phyloP scores from a whole-genome alignment of 2,888 invertebrate species.

The Fragum fragum region DNA sequence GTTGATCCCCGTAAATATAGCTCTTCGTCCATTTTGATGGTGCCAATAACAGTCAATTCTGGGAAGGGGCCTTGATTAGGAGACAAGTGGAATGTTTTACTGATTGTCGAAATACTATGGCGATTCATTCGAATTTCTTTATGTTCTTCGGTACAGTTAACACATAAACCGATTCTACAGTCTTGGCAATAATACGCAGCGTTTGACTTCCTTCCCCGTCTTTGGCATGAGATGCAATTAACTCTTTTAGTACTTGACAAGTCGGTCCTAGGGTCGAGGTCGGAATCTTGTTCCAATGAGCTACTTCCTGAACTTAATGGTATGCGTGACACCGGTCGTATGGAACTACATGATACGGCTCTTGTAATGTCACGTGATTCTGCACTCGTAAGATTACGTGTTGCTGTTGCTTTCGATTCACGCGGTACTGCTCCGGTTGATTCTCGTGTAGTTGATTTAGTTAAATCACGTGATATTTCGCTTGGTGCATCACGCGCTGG shows the following conservation, averaged over 20 bases:
- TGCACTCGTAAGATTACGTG: background rate
- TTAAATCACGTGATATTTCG: background rate
- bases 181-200: slow-evolving; percentile 59
- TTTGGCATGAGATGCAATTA: slow-evolving; percentile 53
- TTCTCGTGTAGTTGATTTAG: background rate
- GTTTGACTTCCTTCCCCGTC: slow-evolving; percentile 37
- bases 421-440: background rate
- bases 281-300: slow-evolving; percentile 16
- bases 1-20: slow-evolving; percentile 49
- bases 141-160: slow-evolving; percentile 45
- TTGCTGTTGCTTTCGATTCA: background rate
- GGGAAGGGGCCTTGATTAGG: slow-evolving; percentile 66
- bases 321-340: background rate
- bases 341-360: background rate
- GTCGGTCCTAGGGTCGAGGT: slow-evolving; percentile 19
- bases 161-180: slow-evolving; percentile 57
- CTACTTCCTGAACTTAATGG: background rate
- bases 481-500: background rate
- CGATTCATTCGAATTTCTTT: slow-evolving; percentile 51
- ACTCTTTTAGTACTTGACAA: slow-evolving; percentile 7
- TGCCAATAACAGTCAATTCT: slow-evolving; percentile 54
- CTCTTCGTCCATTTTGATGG: slow-evolving; percentile 62
- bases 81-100: slow-evolving; percentile 45
- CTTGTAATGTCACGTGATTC: background rate
- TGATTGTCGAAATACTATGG: slow-evolving; percentile 60